Evolutionary conservation across 2,113 vertebrate species (phyloP), one percentile per base, ranked within the genome.

Genomic region (Elanus axillaris): DNA sequence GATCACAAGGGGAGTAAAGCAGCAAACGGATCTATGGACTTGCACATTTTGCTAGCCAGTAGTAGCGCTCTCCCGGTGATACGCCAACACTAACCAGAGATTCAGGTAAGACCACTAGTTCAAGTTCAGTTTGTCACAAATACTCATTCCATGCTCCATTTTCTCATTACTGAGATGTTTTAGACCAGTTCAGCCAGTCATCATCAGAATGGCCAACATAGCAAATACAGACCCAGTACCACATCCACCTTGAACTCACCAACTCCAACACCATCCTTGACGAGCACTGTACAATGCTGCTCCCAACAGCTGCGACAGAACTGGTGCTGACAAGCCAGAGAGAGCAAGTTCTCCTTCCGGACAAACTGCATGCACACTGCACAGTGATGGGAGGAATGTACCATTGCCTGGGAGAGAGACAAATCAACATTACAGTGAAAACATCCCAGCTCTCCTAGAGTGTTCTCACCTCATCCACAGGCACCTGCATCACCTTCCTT

Each of bases 241-340:
- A 1, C 2, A 43, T 34, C 38, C 7, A 10, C 56, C 58, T 42
- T 63, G 48, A 67, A 98, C 99, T 99, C 97, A 99, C 99, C 99
- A 4, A 99, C 99, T 98, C 99, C 99, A 14, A 99, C 98, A 62
- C 99, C 99, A 21, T 99, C 99, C 98, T 99, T 99, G 97, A 99
- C 99, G 22, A 99, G 99, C 60, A 99, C 99, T 58, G 98, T 99
- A 97, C 99, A 99, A 94, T 99, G 99, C 98, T 99, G 99, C 98
- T 99, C 99, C 99, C 99, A 99, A 98, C 99, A 99, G 98, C 98
- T 99, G 97, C 99, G 99, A 97, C 99, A 99, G 97, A 99, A 99
- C 96, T 98, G 99, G 98, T 99, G 99, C 98, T 99, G 99, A 96
- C 99, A 99, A 88, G 99, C 98, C 97, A 99, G 98, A 50, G 99